Base-by-base conservation (phyloP, 2,888 invertebrate species). In the Scelioninae gen. 1 region DNA sequence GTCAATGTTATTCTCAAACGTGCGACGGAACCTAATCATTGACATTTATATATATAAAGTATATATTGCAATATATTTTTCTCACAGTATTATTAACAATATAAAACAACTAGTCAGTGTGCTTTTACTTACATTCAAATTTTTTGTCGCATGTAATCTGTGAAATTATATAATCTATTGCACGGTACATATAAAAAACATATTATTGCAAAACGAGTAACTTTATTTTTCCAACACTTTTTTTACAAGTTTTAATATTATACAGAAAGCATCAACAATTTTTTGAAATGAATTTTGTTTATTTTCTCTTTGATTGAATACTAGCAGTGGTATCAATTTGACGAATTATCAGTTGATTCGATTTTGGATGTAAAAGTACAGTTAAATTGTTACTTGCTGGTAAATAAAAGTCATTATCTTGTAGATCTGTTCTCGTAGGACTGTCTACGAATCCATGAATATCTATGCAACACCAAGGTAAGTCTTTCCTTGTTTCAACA, bases 381-480 rank as follows among this genome's bases (percentile, higher is more conserved):
- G 93, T 91, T 80, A 92, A 93, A 71, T 93, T 93, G 87, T 94
- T 94, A 85, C 94, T 93, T 56, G 94, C 93, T 93, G 0, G 91
- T 91, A 72, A 90, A 92, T 85, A 92, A 94, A 79, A 90, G 90
- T 85, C 94, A 93, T 87, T 94, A 15, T 72, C 43, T 93, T 55
- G 92, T 90, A 51, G 91, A 87, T 74, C 88, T 88, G 93, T 93
- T 72, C 92, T 92, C 0, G 94, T 89, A 11, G 94, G 94, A 72
- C 93, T 90, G 87, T 94, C 94, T 2, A 93, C 92, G 88, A 94
- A 94, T 45, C 94, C 94, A 87, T 94, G 94, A 7, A 94, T 93
- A 84, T 94, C 93, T 53, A 94, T 86, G 55, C 93, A 92, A 51
- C 90, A 88, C 94, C 94, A 94, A 1, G 92, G 91, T 69, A 92